phyloP scores from a whole-genome alignment of 2,113 vertebrate genomes.

The Phrynosoma platyrhinos region DNA sequence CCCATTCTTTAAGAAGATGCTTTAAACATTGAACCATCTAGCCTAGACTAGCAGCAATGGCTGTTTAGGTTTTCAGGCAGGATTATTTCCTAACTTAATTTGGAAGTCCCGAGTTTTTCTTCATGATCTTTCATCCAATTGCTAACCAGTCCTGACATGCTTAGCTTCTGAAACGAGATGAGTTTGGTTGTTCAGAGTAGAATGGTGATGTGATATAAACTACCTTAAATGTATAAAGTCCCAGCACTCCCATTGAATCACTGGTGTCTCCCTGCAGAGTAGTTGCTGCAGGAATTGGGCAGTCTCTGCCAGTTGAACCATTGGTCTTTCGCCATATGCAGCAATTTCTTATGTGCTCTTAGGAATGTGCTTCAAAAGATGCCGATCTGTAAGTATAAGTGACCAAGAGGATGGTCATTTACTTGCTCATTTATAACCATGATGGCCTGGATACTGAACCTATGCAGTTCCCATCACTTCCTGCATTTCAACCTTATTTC shows the following conservation, averaged over 20 bases:
- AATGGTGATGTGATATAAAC: too few species aligned
- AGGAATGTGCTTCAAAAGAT: background rate
- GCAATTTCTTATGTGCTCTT: background rate
- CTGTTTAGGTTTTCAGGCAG: too few species aligned
- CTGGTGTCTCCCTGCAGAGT: background rate
- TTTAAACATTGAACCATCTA: too few species aligned
- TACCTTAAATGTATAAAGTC: background rate
- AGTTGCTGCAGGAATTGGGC: background rate
- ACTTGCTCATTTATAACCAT: background rate
- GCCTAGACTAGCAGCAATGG: too few species aligned
- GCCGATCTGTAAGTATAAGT: accelerated
- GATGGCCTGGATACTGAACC: too few species aligned
- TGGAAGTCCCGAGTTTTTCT: too few species aligned
- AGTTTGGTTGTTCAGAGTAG: background rate
- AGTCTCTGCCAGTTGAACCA: background rate
- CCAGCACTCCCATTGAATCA: background rate
- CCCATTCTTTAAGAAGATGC: background rate
- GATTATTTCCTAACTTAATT: too few species aligned
- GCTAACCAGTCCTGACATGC: too few species aligned
- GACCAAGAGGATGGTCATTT: constrained; percentile 8
- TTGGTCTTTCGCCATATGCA: background rate
- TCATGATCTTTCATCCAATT: too few species aligned
- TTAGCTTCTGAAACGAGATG: background rate
- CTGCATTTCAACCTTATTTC: background rate
- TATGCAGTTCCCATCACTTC: background rate